Evolutionary conservation across 2,797 vertebrate genomes (phyloP).

Genomic region (Myotis vivesi): DNA sequence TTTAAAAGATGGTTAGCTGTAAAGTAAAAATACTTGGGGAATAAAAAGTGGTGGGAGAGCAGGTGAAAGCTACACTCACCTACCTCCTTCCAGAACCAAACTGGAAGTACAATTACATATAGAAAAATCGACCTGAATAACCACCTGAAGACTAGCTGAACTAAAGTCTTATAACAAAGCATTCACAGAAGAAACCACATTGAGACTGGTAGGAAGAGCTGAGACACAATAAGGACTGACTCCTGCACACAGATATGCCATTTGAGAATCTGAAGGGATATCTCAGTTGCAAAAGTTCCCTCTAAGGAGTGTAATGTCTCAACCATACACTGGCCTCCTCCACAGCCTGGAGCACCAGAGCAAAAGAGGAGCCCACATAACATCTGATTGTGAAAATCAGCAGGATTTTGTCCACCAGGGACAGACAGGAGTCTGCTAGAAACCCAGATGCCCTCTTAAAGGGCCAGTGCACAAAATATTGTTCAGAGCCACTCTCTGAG

Average conservation of each 20-base stretch:
- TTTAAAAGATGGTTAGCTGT: background rate
- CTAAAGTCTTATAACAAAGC: background rate
- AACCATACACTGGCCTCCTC: background rate
- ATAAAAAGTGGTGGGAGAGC: background rate
- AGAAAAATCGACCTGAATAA: background rate
- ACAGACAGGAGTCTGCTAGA: background rate
- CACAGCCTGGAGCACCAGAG: background rate
- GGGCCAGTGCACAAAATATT: background rate
- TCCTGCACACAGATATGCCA: background rate
- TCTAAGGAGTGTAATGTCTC: background rate
- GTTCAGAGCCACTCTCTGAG: background rate
- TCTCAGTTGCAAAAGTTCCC: background rate
- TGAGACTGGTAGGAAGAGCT: background rate
- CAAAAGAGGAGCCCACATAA: background rate
- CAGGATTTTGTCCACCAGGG: background rate
- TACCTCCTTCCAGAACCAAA: background rate
- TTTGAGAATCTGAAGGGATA: background rate
- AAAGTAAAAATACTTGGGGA: background rate
- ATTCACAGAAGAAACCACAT: background rate
- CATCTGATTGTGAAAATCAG: background rate
- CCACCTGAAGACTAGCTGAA: background rate
- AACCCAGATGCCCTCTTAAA: background rate
- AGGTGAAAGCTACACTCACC: background rate
- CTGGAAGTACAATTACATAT: background rate
- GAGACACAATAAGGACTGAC: background rate